A percentile compares a stretch with the other conserved stretches of the same genome.
phyloP scores from a whole-genome alignment of 2,888 invertebrate species.

The Temnothorax ravouxi region DNA sequence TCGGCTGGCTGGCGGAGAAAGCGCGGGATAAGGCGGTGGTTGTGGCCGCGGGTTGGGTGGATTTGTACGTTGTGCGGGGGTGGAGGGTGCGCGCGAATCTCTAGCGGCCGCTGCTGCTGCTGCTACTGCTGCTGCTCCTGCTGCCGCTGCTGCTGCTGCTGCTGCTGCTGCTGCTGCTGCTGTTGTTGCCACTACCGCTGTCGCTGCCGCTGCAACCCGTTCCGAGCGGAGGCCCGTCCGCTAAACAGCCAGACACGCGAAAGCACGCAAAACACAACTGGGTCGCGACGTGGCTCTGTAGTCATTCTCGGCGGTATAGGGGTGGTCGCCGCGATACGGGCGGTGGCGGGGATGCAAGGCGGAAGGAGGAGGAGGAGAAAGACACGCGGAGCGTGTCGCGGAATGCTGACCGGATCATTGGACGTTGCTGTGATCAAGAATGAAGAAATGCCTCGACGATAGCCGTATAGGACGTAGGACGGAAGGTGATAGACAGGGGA shows the following conservation, averaged over 20 bases:
- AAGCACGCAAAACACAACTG: slow-evolving; percentile 79
- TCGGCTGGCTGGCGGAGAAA: slow-evolving; percentile 75
- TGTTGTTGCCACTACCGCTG: background rate
- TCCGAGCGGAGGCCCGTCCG: slow-evolving; percentile 50
- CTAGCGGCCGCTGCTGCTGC: slow-evolving; percentile 40
- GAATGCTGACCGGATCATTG: slow-evolving; percentile 55
- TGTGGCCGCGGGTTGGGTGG: slow-evolving; percentile 58
- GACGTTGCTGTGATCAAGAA: slow-evolving; percentile 11
- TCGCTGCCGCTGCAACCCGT: slow-evolving; percentile 33
- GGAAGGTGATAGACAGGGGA: background rate
- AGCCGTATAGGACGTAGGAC: background rate
- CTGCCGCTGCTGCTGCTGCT: background rate
- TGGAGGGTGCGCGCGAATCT: slow-evolving; percentile 56
- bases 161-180: background rate
- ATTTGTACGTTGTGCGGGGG: slow-evolving; percentile 64
- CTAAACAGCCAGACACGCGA: slow-evolving; percentile 68
- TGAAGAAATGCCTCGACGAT: background rate
- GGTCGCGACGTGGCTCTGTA: slow-evolving; percentile 73
- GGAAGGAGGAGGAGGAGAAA: slow-evolving; percentile 23
- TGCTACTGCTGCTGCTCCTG: slow-evolving; percentile 2
- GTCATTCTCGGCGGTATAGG: slow-evolving; percentile 49
- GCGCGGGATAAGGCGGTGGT: slow-evolving; percentile 72
- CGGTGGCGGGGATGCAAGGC: slow-evolving; percentile 36
- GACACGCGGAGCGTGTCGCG: background rate
- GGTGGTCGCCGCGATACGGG: slow-evolving; percentile 31